Percentiles rank a stretch among this genome's conserved stretches.
These are phyloP conservation scores for Glyptemys insculpta DNA, from an alignment of 2,797 vertebrate species.

Conservation along the genomic window DNA sequence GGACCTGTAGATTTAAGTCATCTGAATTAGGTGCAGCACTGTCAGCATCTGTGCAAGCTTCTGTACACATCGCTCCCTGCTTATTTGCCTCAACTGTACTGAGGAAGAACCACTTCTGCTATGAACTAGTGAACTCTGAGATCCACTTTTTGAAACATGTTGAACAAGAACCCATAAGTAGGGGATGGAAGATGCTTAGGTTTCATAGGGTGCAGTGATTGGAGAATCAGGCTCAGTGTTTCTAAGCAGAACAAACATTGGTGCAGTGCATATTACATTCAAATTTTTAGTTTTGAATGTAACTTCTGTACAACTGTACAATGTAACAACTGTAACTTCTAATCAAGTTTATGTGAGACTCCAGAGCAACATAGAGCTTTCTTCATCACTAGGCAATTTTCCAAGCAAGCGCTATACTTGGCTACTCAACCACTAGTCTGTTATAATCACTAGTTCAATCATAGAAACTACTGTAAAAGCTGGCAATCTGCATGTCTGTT, in stretches of 20 bases:
- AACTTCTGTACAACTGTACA: neutral
- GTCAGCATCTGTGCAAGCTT: fast-evolving
- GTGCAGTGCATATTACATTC: neutral
- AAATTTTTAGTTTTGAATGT: neutral
- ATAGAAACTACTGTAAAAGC: neutral
- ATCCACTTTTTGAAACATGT: neutral
- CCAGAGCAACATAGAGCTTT: neutral
- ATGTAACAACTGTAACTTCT: neutral
- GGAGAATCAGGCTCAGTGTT: neutral
- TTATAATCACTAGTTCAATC: neutral
- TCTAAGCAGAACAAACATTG: neutral
- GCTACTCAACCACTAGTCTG: neutral
- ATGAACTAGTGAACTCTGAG: neutral
- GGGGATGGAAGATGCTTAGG: neutral
- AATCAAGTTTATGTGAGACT: neutral
- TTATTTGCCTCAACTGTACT: neutral
- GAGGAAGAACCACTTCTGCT: neutral
- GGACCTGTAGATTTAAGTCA: neutral
- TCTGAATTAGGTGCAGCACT: neutral
- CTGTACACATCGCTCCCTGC: neutral
- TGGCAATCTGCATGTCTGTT: neutral
- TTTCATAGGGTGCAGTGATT: neutral
- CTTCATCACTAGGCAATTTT: neutral
- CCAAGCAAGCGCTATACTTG: neutral
- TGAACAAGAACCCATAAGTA: neutral